Base-by-base conservation (phyloP, 2,888 invertebrate species). In the Drosophila neotestacea region DNA sequence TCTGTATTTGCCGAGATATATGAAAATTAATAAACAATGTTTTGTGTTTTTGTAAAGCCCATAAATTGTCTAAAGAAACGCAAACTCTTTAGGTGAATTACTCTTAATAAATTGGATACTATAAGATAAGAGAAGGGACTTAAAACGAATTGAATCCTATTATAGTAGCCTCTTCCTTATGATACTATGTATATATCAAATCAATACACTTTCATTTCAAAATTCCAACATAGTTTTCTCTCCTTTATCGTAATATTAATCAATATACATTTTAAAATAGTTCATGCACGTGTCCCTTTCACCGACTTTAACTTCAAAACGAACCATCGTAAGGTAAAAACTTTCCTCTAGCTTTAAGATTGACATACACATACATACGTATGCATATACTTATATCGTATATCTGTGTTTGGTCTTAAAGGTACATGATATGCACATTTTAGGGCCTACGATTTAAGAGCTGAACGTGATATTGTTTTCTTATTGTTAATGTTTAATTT, bases 11-110 rank as follows among this genome's bases (percentile, higher is more conserved):
- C 62, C 9, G 36, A 10, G 27, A 11, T 10, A 50, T 38, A 46
- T 36, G 4, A 44, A 59, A 65, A 60, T 55, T 55, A 55, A 60
- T 66, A 59, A 36, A 28, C 30, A 58, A 42, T 22, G 22, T 9
- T 39, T 46, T 27, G 16, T 28, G 30, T 38, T 34, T 16, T 32
- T 30, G 6, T 10, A 32, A 38, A 36, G 6, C n/a, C n/a, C n/a
- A 51, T 42, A 30, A 39, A 54, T 55, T 54, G 22, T 5, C 9
- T 38, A 28, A 16, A 38, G 27, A 34, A 44, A 55, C n/a, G 22
- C n/a, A 4, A 44, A 36, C 55, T 22, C 16, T 42, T 54, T 54
- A 55, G 32, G 16, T 42, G 16, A 11, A 42, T 42, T 41, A 22
- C 9, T 5, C 11, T 22, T 10, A 38, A 38, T 7, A 38, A 13